phyloP scores from a whole-genome alignment of 1,140 invertebrate species.

The Drosophila lini region DNA sequence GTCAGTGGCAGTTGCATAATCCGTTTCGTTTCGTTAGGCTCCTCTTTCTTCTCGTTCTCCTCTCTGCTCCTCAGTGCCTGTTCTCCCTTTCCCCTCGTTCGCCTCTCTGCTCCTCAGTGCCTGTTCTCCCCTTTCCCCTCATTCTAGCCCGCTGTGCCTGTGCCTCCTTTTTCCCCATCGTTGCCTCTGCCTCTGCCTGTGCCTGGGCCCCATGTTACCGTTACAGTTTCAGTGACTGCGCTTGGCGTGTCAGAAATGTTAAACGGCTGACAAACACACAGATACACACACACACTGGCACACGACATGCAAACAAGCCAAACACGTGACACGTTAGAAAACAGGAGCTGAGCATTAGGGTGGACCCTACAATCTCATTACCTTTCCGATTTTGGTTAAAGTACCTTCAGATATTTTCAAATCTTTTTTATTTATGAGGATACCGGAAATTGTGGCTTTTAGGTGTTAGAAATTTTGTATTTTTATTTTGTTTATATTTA shows the following conservation, averaged over 20 bases:
- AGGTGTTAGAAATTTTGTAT: too few relatives aligned
- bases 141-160: neutral
- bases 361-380: constrained; percentile 12
- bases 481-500: too few relatives aligned
- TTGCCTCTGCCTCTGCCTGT: neutral
- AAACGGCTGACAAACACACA: constrained; percentile 43
- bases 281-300: constrained; percentile 3
- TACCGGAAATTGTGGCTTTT: too few relatives aligned
- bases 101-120: neutral
- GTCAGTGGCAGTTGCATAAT: constrained; percentile 49
- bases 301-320: constrained; percentile 40
- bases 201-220: constrained; percentile 14
- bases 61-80: neutral
- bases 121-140: neutral
- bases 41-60: constrained; percentile 1
- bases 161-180: constrained; percentile 5
- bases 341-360: constrained; percentile 28
- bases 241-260: constrained; percentile 52
- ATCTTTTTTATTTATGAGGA: neutral
- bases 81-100: neutral
- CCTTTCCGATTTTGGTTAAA: neutral
- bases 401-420: neutral
- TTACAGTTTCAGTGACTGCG: constrained; percentile 43
- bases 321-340: constrained; percentile 42
- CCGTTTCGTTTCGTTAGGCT: constrained; percentile 42